phyloP scores from a whole-genome alignment of 2,797 vertebrate species.

The Ctenosaura bakeri region DNA sequence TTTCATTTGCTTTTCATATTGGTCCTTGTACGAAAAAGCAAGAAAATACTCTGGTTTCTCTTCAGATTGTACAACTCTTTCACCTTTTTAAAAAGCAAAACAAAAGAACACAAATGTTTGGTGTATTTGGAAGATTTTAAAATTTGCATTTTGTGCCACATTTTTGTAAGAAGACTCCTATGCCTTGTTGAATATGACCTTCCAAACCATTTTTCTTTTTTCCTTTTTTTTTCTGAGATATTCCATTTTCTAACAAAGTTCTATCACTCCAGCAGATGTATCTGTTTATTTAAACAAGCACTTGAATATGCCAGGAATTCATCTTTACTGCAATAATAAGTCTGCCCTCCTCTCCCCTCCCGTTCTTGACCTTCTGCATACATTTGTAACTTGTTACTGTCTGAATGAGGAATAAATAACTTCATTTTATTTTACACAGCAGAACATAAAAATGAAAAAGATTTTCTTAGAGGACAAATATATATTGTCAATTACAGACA shows the following conservation, averaged over 20 bases:
- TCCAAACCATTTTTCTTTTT: neutral
- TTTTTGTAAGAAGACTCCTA: neutral
- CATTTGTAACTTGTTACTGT: neutral
- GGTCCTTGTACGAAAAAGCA: neutral
- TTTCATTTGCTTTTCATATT: neutral
- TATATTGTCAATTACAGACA: neutral
- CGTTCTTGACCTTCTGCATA: conserved; percentile 20
- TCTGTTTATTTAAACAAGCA: neutral
- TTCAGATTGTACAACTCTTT: no score
- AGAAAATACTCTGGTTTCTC: no score
- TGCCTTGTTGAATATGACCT: neutral
- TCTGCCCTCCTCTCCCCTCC: no score
- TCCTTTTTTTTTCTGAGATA: neutral
- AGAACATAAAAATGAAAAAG: neutral
- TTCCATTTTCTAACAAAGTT: neutral
- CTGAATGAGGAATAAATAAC: conserved; percentile 23
- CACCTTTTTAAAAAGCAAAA: no score
- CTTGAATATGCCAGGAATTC: neutral
- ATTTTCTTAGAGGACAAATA: neutral
- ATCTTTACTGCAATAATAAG: conserved; percentile 1
- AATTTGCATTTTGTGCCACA: no score
- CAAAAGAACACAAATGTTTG: neutral
- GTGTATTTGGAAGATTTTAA: neutral
- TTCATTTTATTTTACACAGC: neutral
- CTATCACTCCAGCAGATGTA: neutral